These are phyloP conservation scores for Drosophila diplacantha DNA, from an alignment of 2,888 invertebrate genomes.

Conservation along the genomic window DNA sequence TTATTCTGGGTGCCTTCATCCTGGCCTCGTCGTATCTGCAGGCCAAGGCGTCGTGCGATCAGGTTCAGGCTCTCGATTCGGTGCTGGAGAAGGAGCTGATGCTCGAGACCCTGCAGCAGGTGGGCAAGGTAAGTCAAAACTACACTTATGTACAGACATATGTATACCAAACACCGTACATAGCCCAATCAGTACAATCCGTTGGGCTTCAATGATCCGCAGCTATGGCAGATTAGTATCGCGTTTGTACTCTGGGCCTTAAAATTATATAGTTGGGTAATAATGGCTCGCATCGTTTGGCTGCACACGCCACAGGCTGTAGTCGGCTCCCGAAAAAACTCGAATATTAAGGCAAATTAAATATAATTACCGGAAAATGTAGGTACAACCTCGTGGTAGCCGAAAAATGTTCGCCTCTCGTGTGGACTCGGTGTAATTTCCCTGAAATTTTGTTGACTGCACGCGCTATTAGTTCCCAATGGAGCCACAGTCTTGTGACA, in stretches of 20 bases:
- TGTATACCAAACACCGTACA: background rate
- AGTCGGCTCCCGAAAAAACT: slow-evolving; percentile 30
- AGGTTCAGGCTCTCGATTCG: slow-evolving; percentile 84
- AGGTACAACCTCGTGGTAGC: slow-evolving; percentile 34
- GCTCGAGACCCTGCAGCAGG: slow-evolving; percentile 85
- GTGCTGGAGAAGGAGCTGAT: slow-evolving; percentile 84
- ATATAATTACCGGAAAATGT: slow-evolving; percentile 70
- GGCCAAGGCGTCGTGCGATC: slow-evolving; percentile 88
- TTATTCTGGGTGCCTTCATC: slow-evolving; percentile 89
- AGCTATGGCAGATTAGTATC: slow-evolving; percentile 44
- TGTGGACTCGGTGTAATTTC: slow-evolving; percentile 23
- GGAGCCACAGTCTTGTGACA: slow-evolving; percentile 28
- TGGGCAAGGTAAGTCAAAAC: slow-evolving; percentile 79
- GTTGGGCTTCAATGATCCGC: slow-evolving; percentile 48
- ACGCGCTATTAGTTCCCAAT: slow-evolving; percentile 55
- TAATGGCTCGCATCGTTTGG: slow-evolving; percentile 50
- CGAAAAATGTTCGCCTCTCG: slow-evolving; percentile 16
- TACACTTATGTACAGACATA: background rate
- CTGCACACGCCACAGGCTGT: slow-evolving; percentile 54
- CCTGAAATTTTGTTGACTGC: slow-evolving; percentile 31
- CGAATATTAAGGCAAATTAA: slow-evolving; percentile 62
- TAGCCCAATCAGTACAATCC: slow-evolving; percentile 18
- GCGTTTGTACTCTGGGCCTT: slow-evolving; percentile 38
- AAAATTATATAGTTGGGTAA: slow-evolving; percentile 55
- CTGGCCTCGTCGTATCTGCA: slow-evolving; percentile 90